Base-by-base conservation (phyloP, 2,888 invertebrate genomes). In the Tanaodytes sp. region DNA sequence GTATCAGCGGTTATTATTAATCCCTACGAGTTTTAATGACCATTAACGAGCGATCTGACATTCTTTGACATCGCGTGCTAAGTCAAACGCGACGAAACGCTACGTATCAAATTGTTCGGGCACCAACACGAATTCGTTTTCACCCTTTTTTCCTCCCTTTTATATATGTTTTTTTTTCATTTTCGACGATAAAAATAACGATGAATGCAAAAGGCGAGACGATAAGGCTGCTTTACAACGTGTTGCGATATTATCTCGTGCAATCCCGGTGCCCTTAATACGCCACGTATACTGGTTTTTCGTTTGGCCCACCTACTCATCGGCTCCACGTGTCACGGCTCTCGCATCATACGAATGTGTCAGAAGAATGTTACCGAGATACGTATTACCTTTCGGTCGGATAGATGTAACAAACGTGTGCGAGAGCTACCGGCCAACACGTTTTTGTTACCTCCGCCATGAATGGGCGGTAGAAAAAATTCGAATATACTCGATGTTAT, bases 211-310 rank as follows among this genome's bases (percentile, higher is more conserved):
- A 54, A 71, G 69, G 69, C 62, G 30, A 67, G 16, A 16, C 70
- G 77, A 78, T 78, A 77, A 75, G 63, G 55, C 72, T 68, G 72
- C 65, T 75, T 78, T 71, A 76, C 77, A 76, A 73, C 73, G 54
- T 77, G 78, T 71, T 61, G 73, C 64, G 64, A 76, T 75, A 74
- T 80, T 76, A 79, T 79, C 79, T 72, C 64, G 61, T 58, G 74
- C 76, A 77, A 80, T 79, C 75, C 75, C 62, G 67, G 52, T 59
- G 67, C 66, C 66, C 73, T 70, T 54, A 59, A 66, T 68, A 46
- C 52, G 46, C 51, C 31, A 52, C 54, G 61, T 64, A 68, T 72
- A 72, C 68, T 54, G 68, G 68, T 72, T 72, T n/a, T 65, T 68
- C 61, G 62, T 62, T 62, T 62, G 58, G 58, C 62, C 70, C 62